Evolutionary conservation across 2,113 vertebrate genomes (phyloP), one percentile per base, ranked within the genome.

Genomic region (Hyperoodon ampullatus): DNA sequence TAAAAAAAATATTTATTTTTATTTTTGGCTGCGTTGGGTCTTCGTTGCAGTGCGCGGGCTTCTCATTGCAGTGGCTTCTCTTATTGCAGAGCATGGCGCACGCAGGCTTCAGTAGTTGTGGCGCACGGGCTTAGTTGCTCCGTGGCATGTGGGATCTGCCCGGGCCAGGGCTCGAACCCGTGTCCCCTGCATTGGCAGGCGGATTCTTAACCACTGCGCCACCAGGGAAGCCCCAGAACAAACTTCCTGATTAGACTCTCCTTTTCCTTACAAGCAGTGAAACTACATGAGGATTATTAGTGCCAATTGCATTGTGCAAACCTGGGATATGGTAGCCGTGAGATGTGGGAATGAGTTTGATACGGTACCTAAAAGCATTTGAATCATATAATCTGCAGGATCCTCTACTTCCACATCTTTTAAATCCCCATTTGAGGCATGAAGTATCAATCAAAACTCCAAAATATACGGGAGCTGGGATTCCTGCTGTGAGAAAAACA

Each of bases 391-490:
- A 98, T 94, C 99, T 99, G 97, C 99, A 99, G 0, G 99, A 99
- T 93, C 99, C 99, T 99, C 97, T 98, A 85, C 98, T 99, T 75
- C 99, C 99, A 96, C 99, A 99, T 44, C 88, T 98, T 97, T 99
- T 99, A 98, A 98, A 98, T 96, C 99, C 99, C 99, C 99, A 99
- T 97, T 99, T 99, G 91, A 99, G 98, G 98, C 99, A 99, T 0
- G 99, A 99, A 35, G 98, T 99, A 88, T 99, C 99, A 47, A 99
- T 99, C 66, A 99, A 97, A 71, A 99, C 99, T 96, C 99, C 99
- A 82, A 99, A 99, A 97, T 99, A 99, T 65, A 99, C 98, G 0
- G 99, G 99, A 53, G 99, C 99, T 90, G 99, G 99, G 95, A 99
- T 99, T 96, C 99, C 99, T 95, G 99, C 99, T 99, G 98, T 66